A percentile compares a stretch with the other conserved stretches of the same genome.
Conservation (phyloP, 2,797 vertebrate species). For the Sarcophilus harrisii region DNA sequence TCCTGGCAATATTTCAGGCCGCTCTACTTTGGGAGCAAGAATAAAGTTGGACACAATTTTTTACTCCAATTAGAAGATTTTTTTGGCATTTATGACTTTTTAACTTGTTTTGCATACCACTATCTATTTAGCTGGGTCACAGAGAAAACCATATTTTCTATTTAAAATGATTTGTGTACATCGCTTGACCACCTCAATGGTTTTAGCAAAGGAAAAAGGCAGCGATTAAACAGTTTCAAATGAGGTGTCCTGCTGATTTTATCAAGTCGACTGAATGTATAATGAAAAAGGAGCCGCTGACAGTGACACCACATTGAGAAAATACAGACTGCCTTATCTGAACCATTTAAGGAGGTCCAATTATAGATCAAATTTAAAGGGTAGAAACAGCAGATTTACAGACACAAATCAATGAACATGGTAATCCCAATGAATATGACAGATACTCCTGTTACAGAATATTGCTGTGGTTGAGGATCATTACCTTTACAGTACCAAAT, state of each 20-base stretch:
- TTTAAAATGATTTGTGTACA: constrained; percentile 99
- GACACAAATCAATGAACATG: constrained; percentile 96
- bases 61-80: constrained; percentile 96
- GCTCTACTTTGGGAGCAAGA: constrained; percentile 90
- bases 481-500: constrained; percentile 93
- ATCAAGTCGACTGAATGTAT: constrained; percentile 99
- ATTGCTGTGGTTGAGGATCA: constrained; percentile 91
- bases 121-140: constrained; percentile 97
- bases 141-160: constrained; percentile 93
- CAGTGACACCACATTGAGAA: constrained; percentile 86
- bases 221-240: constrained; percentile 96
- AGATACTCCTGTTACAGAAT: constrained; percentile 94
- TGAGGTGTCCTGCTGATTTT: constrained; percentile 97
- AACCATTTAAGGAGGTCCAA: constrained; percentile 97
- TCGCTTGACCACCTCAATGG: constrained; percentile 98
- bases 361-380: constrained; percentile 94
- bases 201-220: constrained; percentile 90
- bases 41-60: constrained; percentile 90
- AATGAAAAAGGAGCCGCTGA: constrained; percentile 94
- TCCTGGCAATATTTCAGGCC: constrained; percentile 89
- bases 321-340: constrained; percentile 93
- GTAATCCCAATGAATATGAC: constrained; percentile 95
- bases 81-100: constrained; percentile 98
- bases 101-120: constrained; percentile 94
- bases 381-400: constrained; percentile 93